Conservation (phyloP, 2,797 vertebrate genomes). For the Chromis chromis region DNA sequence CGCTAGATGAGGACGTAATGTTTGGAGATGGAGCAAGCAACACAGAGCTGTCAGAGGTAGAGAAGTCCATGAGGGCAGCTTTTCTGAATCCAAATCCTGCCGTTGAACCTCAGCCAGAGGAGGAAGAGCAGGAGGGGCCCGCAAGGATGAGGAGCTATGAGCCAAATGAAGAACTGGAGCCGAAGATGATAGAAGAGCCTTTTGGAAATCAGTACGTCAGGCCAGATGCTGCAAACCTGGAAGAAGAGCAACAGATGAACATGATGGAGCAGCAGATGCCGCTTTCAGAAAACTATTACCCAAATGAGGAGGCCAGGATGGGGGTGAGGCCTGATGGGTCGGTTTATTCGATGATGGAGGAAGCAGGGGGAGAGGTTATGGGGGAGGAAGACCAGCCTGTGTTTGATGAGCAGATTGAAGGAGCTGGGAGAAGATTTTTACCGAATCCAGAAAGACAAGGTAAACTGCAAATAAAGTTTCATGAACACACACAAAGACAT, state of each 20-base stretch:
- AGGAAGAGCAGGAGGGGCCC: slow-evolving; percentile 11
- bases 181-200: slow-evolving; percentile 15
- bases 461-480: not conserved
- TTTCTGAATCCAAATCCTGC: slow-evolving; percentile 17
- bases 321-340: too few relatives aligned
- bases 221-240: slow-evolving; percentile 16
- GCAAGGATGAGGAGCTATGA: not conserved
- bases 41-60: not conserved
- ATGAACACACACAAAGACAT: not conserved
- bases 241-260: slow-evolving; percentile 41
- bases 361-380: not conserved
- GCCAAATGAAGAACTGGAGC: slow-evolving; percentile 24
- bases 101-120: slow-evolving; percentile 1
- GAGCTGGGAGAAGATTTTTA: not conserved
- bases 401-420: not conserved
- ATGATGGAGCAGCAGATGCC: not conserved
- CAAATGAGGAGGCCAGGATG: slow-evolving; percentile 26
- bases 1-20: slow-evolving; percentile 1
- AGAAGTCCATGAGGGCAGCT: not conserved
- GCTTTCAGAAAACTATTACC: slow-evolving; percentile 32
- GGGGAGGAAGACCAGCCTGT: not conserved
- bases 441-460: not conserved
- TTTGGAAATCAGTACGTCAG: not conserved
- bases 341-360: not conserved
- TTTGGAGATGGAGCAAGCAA: not conserved